A percentile compares a stretch with the other conserved stretches of the same genome.
Evolutionary conservation across 2,888 invertebrate species (phyloP).

Genomic region (Netelia virgata): DNA sequence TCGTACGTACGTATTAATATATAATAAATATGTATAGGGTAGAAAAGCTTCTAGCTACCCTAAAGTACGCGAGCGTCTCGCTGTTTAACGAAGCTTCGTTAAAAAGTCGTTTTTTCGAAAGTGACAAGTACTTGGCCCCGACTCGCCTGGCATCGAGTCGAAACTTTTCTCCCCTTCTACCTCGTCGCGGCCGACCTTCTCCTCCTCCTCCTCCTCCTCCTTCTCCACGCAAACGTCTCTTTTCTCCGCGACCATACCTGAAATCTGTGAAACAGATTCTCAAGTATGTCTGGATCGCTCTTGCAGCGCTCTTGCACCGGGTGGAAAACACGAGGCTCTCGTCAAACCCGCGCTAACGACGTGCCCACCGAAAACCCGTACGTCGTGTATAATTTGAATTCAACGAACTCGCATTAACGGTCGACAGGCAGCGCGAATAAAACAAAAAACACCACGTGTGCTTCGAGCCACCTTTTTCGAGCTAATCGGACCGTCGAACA

Average conservation of each 20-base stretch:
- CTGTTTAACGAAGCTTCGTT: slow-evolving; percentile 59
- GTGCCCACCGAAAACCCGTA: background rate
- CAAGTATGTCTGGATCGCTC: slow-evolving; percentile 29
- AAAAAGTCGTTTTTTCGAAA: slow-evolving; percentile 59
- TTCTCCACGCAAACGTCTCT: background rate
- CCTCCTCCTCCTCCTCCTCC: background rate
- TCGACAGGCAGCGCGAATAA: background rate
- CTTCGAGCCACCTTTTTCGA: background rate
- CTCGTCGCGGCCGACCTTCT: background rate
- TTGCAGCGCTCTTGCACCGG: background rate
- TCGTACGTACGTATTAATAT: background rate
- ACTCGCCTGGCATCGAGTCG: background rate
- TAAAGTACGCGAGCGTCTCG: slow-evolving; percentile 6
- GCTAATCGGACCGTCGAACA: slow-evolving; percentile 58
- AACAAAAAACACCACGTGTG: background rate
- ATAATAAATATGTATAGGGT: background rate
- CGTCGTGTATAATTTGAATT: slow-evolving; percentile 16
- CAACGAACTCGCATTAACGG: slow-evolving; percentile 21
- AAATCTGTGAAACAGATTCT: slow-evolving; percentile 49
- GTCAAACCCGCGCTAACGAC: slow-evolving; percentile 53
- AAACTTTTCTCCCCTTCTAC: slow-evolving; percentile 11
- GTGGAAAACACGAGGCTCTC: slow-evolving; percentile 2
- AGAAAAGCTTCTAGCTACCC: background rate
- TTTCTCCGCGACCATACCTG: slow-evolving; percentile 24
- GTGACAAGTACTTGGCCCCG: slow-evolving; percentile 30